These are phyloP conservation scores for Trichopria drosophilae DNA, from an alignment of 2,888 invertebrate genomes.

Conservation along the genomic window DNA sequence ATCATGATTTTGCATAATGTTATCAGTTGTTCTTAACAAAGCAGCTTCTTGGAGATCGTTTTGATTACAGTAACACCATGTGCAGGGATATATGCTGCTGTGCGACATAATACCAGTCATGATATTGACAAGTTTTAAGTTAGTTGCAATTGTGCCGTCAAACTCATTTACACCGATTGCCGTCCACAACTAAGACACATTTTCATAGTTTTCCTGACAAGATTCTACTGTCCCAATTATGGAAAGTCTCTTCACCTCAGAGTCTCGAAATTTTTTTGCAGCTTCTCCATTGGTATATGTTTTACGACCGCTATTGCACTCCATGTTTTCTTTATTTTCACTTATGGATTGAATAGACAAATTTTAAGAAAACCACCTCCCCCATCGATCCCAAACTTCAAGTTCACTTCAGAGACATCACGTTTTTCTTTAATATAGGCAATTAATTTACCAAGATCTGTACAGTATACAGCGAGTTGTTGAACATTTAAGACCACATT, in stretches of 20 bases:
- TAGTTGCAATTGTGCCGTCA: too few species aligned
- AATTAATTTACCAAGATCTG: background rate
- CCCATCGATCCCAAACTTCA: background rate
- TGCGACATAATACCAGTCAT: slow-evolving; percentile 1
- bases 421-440: background rate
- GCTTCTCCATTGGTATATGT: too few species aligned
- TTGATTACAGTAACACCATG: too few species aligned
- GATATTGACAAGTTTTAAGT: background rate
- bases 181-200: background rate
- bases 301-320: too few species aligned
- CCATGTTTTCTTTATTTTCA: too few species aligned
- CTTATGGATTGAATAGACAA: background rate
- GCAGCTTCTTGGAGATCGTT: too few species aligned
- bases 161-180: too few species aligned
- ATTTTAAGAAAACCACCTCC: slow-evolving; percentile 3
- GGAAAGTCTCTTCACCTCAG: background rate
- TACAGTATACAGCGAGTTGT: background rate
- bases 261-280: too few species aligned
- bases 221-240: background rate
- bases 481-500: background rate
- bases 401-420: background rate
- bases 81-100: too few species aligned
- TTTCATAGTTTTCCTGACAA: slow-evolving; percentile 2
- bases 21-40: too few species aligned
- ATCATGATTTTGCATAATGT: too few species aligned